Base-by-base conservation (phyloP, 2,797 vertebrate genomes). In the Gephyroberyx darwinii region DNA sequence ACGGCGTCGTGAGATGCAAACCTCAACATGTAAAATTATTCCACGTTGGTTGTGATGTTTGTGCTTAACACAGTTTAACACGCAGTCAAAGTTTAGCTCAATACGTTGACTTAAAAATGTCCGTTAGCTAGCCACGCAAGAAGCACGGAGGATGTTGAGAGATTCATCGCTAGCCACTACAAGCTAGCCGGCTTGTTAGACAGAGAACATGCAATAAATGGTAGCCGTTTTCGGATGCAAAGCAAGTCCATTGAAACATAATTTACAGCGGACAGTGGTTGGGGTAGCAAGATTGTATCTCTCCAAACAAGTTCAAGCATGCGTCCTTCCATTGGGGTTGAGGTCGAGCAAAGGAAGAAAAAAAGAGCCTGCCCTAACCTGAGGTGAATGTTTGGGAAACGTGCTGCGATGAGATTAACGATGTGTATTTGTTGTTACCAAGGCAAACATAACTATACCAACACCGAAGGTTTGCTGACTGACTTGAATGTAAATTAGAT, bases 71-170 rank as follows among this genome's bases (percentile, higher is more conserved):
- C 26, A 26, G 26, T 69, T 41, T 41, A 41, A 10, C 39, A 10
- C 39, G 8, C 10, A 41, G 39, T 41, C 39, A 41, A 41, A 30
- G 70, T 70, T 47, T 59, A 48, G 1, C 39, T 26, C 22, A 8
- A 35, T 12, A 51, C 56, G 37, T 14, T 76, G 3, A 33, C 26
- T 3, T 33, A 43, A 63, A 81, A 41, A 33, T 58, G 71, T 77
- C 83, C 81, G 88, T 85, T 90, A 86, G 84, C 84, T 57, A 12
- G 60, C 35, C 10, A 10, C 20, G 26, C 53, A 4, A 2, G 17
- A 6, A 16, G 26, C 53, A 4, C 1, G 17, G 5, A 16, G 22
- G 47, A 9, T 31, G 67, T 66, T 61, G 33, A 60, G 62, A 9
- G 10, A 31, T 26, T 54, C 14, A 13, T 9, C 19, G 6, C 0